Base-by-base conservation (phyloP, 1,140 invertebrate species). In the Drosophila suzukii region DNA sequence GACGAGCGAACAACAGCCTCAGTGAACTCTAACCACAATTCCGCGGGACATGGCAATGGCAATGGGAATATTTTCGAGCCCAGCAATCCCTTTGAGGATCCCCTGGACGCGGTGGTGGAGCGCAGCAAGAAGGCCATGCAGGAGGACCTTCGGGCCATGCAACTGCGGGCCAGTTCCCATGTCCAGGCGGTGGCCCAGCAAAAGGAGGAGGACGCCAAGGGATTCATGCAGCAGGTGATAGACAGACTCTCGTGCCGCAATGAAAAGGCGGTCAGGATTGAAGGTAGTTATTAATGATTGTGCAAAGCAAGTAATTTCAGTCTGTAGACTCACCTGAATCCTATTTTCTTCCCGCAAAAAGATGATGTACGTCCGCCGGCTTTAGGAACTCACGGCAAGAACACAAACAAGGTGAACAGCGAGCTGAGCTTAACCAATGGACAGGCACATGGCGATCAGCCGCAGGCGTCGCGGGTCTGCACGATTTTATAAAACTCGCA, bases 1-100 rank as follows among this genome's bases (percentile, higher is more conserved):
- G 91, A 92, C 61, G 91, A 92, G 43, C 78, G 91, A 0, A 92
- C 91, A 17, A 92, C 91, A 3, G 91, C 91, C 6, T 92, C 91
- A 0, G 91, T 91, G 2, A 92, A 92, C 55, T 92, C 91, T 0
- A 90, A 82, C 30, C 90, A 91, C 46, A 90, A 81, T 39, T 88
- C 82, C 7, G 67, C 84, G 1, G 84, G 83, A 4, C 80, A 83
- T 54, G 90, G 84, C 10, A 60, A 56, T 17, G 72, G 49, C 0
- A 82, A 83, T 43, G 73, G 60, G 3, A 88, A 90, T 39, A 66
- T 81, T 13, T 84, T 80, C 44, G 90, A 85, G n/a, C n/a, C 74
- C 0, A 75, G 54, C 75, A 71, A 76, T 41, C 56, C 56, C 34
- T 63, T 75, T 15, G 77, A 71, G 27, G 88, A 90, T 72, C 63